Conservation (phyloP, 2,797 vertebrate species). For the Phataginus tetradactyla region DNA sequence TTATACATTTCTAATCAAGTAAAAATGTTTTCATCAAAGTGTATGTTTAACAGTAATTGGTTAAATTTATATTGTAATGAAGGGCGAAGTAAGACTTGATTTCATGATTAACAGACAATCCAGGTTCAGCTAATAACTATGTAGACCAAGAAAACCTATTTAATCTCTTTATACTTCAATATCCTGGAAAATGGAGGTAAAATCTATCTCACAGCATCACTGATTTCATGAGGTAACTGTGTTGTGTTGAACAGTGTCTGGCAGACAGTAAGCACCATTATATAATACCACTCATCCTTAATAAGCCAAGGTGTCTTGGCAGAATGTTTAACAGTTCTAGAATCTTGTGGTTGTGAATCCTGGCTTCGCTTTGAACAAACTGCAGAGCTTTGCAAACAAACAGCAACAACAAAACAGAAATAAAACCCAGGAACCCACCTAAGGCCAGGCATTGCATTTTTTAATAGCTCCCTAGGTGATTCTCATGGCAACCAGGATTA, state of each 20-base stretch:
- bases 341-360: constrained; percentile 5
- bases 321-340: neutral
- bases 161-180: neutral
- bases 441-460: neutral
- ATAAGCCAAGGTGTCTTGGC: neutral
- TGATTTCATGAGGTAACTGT: neutral
- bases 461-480: neutral
- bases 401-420: neutral
- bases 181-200: neutral
- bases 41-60: neutral
- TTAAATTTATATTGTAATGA: neutral
- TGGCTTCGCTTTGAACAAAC: neutral
- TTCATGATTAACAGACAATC: neutral
- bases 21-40: neutral
- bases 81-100: neutral
- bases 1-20: neutral
- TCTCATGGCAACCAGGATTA: neutral
- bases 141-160: neutral
- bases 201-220: neutral
- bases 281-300: neutral
- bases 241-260: neutral
- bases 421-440: neutral
- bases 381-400: neutral
- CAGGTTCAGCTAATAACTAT: neutral
- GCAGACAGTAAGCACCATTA: neutral